Conservation (phyloP, 23 tunicate genomes). For the Botrylloides violaceus region DNA sequence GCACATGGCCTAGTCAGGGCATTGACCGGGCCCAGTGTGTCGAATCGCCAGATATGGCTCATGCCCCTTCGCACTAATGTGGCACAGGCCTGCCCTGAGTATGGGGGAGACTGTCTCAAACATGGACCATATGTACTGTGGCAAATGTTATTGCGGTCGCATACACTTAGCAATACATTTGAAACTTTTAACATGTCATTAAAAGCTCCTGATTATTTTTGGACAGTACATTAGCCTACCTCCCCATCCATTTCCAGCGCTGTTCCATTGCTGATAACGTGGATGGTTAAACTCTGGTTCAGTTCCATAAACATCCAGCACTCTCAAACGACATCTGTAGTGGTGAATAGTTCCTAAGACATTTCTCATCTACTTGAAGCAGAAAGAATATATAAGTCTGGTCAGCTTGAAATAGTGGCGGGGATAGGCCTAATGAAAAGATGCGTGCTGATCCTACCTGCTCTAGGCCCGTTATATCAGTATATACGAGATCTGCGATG, state of each 20-base stretch:
- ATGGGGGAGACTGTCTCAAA: too few species aligned
- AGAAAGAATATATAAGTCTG: neutral
- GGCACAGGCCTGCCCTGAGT: too few species aligned
- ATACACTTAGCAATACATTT: too few species aligned
- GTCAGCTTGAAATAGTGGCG: neutral
- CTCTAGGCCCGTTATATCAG: slow-evolving; percentile 65
- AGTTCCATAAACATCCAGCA: slow-evolving; percentile 93
- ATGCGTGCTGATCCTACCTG: slow-evolving; percentile 28
- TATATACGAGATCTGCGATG: slow-evolving; percentile 66
- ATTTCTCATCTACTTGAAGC: slow-evolving; percentile 27
- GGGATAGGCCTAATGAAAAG: neutral
- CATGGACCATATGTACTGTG: too few species aligned
- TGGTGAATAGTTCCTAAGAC: slow-evolving; percentile 52
- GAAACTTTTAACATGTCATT: too few species aligned
- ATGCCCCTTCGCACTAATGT: too few species aligned
- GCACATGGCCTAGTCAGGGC: too few species aligned
- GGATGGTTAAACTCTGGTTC: slow-evolving; percentile 93
- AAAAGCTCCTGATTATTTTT: too few species aligned
- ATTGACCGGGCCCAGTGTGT: too few species aligned
- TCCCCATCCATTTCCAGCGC: slow-evolving; percentile 61
- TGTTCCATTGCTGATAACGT: slow-evolving; percentile 33
- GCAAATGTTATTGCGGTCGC: too few species aligned
- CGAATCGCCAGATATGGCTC: too few species aligned
- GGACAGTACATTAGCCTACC: too few species aligned
- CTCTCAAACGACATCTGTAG: slow-evolving; percentile 68